phyloP scores from a whole-genome alignment of 2,113 vertebrate species.

The Emydocephalus ijimae region DNA sequence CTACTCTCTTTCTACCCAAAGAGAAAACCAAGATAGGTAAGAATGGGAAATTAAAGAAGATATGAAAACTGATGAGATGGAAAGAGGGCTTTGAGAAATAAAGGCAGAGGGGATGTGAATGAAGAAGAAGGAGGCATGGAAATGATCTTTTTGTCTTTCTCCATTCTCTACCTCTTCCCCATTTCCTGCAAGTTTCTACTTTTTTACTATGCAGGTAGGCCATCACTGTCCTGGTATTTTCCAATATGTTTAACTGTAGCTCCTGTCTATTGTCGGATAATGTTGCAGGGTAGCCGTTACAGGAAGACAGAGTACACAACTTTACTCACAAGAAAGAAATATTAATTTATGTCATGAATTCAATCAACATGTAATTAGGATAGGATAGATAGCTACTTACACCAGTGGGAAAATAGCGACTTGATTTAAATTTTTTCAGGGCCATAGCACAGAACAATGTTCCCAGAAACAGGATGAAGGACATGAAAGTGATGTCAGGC shows the following conservation, averaged over 20 bases:
- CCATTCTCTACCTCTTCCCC: neutral
- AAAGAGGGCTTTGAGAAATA: neutral
- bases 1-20: neutral
- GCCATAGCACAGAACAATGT: constrained; percentile 65
- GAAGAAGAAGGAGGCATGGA: neutral
- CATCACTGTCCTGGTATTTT: neutral
- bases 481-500: constrained; percentile 75
- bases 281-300: neutral
- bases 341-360: neutral
- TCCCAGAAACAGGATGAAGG: constrained; percentile 73
- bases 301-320: neutral
- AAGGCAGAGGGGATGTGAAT: neutral
- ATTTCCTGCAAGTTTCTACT: neutral
- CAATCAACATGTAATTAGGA: neutral
- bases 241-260: neutral
- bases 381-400: constrained; percentile 57
- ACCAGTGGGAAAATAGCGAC: constrained; percentile 66
- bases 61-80: neutral
- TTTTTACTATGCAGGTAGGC: neutral
- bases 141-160: neutral
- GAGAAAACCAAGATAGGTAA: neutral
- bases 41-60: neutral
- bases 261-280: neutral
- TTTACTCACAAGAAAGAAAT: neutral
- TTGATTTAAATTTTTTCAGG: constrained; percentile 69